Percentiles rank a stretch among this genome's conserved stretches.
Evolutionary conservation across 2,888 invertebrate genomes (phyloP).

Genomic region (Drosophila pegasa): DNA sequence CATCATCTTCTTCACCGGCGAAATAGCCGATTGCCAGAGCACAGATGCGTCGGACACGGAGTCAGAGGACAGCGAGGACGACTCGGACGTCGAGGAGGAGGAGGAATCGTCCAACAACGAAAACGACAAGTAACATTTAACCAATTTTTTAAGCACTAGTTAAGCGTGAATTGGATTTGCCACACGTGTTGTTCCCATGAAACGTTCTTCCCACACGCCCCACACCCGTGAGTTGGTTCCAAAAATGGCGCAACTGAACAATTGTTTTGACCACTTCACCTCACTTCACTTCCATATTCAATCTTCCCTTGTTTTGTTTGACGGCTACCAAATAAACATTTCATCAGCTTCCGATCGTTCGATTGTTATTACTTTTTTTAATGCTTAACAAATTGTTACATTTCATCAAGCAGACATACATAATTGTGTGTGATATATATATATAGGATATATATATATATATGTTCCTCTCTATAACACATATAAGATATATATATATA

Average conservation of each 20-base stretch:
- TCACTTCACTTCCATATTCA: too few species aligned
- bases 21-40: constrained; percentile 86
- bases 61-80: constrained; percentile 65
- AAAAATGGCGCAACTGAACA: constrained; percentile 36
- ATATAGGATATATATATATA: constrained; percentile 36
- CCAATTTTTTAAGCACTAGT: not conserved
- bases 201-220: not conserved
- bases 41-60: constrained; percentile 69
- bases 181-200: not conserved
- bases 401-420: constrained; percentile 45
- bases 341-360: constrained; percentile 42
- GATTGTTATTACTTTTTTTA: constrained; percentile 32
- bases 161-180: not conserved
- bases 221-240: not conserved
- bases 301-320: not conserved
- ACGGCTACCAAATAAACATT: constrained; percentile 68
- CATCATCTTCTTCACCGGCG: constrained; percentile 97
- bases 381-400: constrained; percentile 63
- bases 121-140: constrained; percentile 39
- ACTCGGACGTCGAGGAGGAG: constrained; percentile 63
- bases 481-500: constrained; percentile 30
- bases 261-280: constrained; percentile 35
- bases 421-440: constrained; percentile 12
- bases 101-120: constrained; percentile 60
- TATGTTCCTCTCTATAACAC: constrained; percentile 4